Conservation (phyloP, 2,113 vertebrate species). For the Oxyura jamaicensis region DNA sequence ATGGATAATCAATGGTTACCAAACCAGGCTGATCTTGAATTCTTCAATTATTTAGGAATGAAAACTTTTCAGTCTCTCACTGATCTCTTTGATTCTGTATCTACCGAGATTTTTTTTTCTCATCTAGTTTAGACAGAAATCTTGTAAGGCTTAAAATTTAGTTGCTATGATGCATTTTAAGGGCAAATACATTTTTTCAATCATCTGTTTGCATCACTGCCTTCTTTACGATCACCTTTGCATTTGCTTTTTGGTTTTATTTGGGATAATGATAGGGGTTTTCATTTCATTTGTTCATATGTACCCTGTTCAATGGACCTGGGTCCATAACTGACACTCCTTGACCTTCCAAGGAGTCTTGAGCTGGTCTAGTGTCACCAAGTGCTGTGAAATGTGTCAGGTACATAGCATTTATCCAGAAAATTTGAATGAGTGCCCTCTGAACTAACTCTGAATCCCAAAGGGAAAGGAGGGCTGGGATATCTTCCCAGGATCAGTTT, state of each 20-base stretch:
- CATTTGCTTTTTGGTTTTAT: not conserved
- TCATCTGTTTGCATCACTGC: not conserved
- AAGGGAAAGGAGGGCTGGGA: not conserved
- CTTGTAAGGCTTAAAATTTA: not conserved
- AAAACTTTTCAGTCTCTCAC: not conserved
- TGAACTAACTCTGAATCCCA: not conserved
- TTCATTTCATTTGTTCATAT: not conserved
- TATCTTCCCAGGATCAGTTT: not conserved
- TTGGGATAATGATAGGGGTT: not conserved
- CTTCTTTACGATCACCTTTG: not conserved
- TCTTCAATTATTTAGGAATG: not conserved
- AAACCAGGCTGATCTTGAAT: not conserved
- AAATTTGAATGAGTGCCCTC: not conserved
- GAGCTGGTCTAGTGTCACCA: not conserved
- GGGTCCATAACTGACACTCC: not conserved
- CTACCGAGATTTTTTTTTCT: not conserved
- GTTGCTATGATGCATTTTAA: not conserved
- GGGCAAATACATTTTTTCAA: not conserved
- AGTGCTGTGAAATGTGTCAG: not conserved
- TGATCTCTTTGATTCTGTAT: not conserved
- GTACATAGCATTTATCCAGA: not conserved
- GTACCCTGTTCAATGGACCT: not conserved
- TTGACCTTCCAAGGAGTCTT: not conserved
- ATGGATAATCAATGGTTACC: not conserved
- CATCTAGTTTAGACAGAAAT: not conserved